Conservation (phyloP, 2,888 invertebrate species). For the Drosophila lutescens region DNA sequence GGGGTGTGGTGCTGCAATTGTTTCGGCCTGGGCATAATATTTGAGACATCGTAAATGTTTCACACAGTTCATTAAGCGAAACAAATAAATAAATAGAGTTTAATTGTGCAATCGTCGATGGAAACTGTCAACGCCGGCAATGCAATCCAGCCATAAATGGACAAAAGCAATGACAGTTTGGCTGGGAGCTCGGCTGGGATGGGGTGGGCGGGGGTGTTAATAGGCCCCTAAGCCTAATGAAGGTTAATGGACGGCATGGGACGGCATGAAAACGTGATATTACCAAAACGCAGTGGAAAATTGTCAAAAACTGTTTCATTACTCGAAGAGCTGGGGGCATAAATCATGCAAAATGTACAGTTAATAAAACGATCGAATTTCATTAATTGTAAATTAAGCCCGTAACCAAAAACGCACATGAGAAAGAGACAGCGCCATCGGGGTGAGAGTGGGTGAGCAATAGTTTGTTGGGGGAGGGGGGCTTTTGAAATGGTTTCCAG, state of each 20-base stretch:
- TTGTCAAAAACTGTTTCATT: conserved; percentile 29
- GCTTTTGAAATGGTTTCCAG: background rate
- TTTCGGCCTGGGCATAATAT: conserved; percentile 29
- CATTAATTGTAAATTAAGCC: conserved; percentile 81
- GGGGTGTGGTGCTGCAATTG: conserved; percentile 42
- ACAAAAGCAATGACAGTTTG: conserved; percentile 26
- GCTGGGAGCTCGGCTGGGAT: background rate
- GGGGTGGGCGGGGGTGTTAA: conserved; percentile 22
- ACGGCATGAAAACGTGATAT: conserved; percentile 34
- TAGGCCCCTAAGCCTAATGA: conserved; percentile 54
- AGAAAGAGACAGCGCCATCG: conserved; percentile 3
- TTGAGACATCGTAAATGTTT: conserved; percentile 54
- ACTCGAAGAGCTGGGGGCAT: background rate
- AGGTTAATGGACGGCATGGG: conserved; percentile 72
- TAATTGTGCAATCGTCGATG: conserved; percentile 72
- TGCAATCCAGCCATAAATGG: conserved; percentile 35
- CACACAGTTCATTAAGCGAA: conserved; percentile 73
- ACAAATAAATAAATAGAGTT: conserved; percentile 71
- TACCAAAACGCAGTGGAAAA: conserved; percentile 50
- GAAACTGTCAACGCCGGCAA: conserved; percentile 66
- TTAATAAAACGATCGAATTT: conserved; percentile 82
- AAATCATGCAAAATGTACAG: conserved; percentile 54
- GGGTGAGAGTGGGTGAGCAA: background rate
- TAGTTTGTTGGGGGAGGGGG: background rate
- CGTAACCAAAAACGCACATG: conserved; percentile 48